A percentile compares a stretch with the other conserved stretches of the same genome.
Conservation (phyloP, 37 sponge, comb jelly and placozoan species). For the Bolinopsis microptera region DNA sequence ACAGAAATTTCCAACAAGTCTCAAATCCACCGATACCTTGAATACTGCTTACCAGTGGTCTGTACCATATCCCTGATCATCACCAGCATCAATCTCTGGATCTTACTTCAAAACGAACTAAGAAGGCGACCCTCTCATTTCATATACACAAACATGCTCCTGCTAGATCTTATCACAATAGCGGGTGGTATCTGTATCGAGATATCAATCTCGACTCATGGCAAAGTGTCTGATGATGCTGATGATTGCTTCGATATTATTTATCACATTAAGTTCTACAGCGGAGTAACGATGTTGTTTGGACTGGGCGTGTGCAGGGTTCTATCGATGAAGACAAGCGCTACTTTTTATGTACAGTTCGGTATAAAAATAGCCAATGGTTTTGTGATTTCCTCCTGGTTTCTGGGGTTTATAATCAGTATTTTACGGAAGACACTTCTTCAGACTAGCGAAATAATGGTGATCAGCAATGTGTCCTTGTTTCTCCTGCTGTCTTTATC, state of each 20-base stretch:
- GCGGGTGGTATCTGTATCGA: neutral
- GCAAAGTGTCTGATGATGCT: neutral
- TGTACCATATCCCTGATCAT: neutral
- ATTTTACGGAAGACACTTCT: neutral
- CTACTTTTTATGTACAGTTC: neutral
- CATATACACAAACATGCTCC: neutral
- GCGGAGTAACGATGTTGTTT: neutral
- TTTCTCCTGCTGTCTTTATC: neutral
- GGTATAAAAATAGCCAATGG: neutral
- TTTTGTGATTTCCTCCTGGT: neutral
- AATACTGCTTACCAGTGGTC: neutral
- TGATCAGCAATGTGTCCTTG: neutral
- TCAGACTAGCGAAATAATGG: neutral
- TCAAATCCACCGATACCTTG: neutral
- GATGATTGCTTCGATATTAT: neutral
- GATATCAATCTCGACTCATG: neutral
- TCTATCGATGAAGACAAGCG: neutral
- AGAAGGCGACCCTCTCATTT: neutral
- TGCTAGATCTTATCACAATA: neutral
- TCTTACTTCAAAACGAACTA: neutral
- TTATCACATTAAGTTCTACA: neutral
- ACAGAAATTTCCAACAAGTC: neutral
- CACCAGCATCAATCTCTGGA: neutral
- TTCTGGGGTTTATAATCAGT: neutral
- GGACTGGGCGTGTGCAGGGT: neutral